Evolutionary conservation across 2,113 vertebrate species (phyloP).

Genomic region (Globicephala melas): DNA sequence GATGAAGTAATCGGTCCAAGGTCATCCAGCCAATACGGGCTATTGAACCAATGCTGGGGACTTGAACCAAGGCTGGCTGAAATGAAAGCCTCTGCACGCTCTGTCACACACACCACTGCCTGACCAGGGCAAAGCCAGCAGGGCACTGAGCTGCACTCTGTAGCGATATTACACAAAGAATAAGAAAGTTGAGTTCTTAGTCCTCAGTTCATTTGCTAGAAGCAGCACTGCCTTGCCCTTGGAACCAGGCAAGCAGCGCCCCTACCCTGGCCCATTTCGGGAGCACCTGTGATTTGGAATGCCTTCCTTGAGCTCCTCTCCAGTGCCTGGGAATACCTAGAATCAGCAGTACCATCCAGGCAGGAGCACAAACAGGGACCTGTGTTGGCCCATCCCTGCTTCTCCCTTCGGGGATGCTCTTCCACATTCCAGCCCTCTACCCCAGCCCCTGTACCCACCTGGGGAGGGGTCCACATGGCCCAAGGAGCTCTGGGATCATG

Average conservation of each 20-base stretch:
- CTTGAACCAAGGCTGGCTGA: neutral
- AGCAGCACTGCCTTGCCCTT: neutral
- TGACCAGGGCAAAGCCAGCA: neutral
- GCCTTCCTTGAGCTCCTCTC: neutral
- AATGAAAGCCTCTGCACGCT: neutral
- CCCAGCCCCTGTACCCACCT: no score
- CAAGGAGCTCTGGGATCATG: neutral
- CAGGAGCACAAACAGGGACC: neutral
- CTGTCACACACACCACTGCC: neutral
- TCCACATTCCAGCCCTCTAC: neutral
- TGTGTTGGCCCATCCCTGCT: neutral
- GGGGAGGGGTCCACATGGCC: neutral
- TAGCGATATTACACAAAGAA: neutral
- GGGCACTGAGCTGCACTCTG: neutral
- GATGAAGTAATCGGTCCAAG: neutral
- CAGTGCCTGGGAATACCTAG: neutral
- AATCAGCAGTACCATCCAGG: neutral
- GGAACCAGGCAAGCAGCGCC: neutral
- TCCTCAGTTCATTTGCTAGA: neutral
- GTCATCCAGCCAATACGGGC: neutral
- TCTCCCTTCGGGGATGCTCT: neutral
- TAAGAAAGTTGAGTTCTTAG: neutral
- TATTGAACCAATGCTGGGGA: neutral
- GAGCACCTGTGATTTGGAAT: neutral
- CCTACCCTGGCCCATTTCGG: neutral